Conservation (phyloP, 35 echinoderm and acorn worm species). For the Anneissia japonica region DNA sequence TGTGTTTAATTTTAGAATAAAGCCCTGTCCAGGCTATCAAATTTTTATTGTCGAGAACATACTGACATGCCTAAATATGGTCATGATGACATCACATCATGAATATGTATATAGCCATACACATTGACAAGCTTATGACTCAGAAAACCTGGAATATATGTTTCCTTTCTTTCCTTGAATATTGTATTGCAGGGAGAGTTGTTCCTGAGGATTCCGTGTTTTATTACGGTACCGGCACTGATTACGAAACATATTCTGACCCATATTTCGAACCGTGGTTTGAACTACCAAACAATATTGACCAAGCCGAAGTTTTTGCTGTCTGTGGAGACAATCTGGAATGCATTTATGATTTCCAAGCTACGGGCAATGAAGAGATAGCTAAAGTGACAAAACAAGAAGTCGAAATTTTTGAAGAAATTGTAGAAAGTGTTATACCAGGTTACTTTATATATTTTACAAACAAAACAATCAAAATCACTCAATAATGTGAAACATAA, state of each 20-base stretch:
- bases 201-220: background rate
- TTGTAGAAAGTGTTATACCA: background rate
- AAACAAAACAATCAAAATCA: too few relatives aligned
- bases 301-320: background rate
- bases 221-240: background rate
- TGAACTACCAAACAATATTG: background rate
- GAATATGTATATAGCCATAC: too few relatives aligned
- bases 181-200: background rate
- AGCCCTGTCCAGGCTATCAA: too few relatives aligned
- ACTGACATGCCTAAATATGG: too few relatives aligned
- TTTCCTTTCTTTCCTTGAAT: too few relatives aligned
- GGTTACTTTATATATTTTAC: too few relatives aligned
- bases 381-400: background rate
- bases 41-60: too few relatives aligned
- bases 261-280: background rate
- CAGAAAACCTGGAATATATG: too few relatives aligned
- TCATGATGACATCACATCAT: too few relatives aligned
- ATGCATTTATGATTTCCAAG: background rate
- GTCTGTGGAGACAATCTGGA: background rate
- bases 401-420: background rate
- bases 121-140: too few relatives aligned
- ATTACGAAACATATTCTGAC: background rate
- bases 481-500: too few relatives aligned
- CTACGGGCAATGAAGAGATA: background rate
- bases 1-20: too few relatives aligned